phyloP scores from a whole-genome alignment of 2,888 invertebrate genomes.

The Cacoxenus indagator region DNA sequence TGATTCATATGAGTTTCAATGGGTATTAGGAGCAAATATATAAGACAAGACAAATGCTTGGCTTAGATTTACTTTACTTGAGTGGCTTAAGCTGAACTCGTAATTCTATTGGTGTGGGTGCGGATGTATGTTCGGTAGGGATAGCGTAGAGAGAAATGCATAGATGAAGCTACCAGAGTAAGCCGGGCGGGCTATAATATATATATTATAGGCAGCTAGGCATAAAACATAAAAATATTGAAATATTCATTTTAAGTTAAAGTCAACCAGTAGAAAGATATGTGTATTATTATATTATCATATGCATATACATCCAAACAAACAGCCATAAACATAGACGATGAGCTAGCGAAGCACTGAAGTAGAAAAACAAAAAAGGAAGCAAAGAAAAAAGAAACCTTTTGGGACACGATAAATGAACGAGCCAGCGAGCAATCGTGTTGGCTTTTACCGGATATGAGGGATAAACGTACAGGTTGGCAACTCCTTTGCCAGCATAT shows the following conservation, averaged over 20 bases:
- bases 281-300: too few relatives aligned
- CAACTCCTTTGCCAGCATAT: neutral
- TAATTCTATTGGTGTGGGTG: neutral
- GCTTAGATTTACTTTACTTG: neutral
- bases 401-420: neutral
- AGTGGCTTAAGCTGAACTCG: neutral
- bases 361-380: neutral
- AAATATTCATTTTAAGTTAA: constrained; percentile 4
- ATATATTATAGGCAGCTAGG: neutral
- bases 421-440: neutral
- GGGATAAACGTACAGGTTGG: neutral
- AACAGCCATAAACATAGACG: neutral
- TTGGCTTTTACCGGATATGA: neutral
- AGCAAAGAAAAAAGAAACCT: neutral
- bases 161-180: too few relatives aligned
- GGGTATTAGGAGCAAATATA: neutral
- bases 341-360: neutral
- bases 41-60: neutral
- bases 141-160: too few relatives aligned
- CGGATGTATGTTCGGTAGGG: neutral
- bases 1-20: neutral
- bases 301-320: neutral
- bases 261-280: neutral
- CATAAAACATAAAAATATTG: constrained; percentile 8
- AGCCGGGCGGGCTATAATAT: neutral